These are phyloP conservation scores for Tarsius wallacei DNA, from an alignment of 2,797 vertebrate species.

Conservation along the genomic window DNA sequence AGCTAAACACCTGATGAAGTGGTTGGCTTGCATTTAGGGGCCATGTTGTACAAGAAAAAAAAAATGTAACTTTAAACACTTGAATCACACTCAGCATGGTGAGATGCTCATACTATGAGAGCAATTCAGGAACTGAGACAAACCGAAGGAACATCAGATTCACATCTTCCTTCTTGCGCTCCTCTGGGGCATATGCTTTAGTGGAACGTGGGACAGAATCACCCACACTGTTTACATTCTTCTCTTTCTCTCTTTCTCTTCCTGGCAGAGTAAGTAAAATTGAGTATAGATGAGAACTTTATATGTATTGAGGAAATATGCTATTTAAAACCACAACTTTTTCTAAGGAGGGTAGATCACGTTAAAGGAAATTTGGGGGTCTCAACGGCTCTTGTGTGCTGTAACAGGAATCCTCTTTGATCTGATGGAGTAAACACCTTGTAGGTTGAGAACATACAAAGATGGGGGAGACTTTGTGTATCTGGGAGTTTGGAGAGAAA, in stretches of 20 bases:
- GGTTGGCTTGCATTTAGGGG: conserved; percentile 84
- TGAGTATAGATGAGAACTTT: conserved; percentile 78
- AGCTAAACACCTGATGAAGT: conserved; percentile 86
- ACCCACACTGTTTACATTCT: conserved; percentile 86
- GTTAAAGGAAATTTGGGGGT: not conserved
- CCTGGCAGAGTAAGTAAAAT: conserved; percentile 77
- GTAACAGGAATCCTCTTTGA: not conserved
- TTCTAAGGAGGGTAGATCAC: conserved; percentile 54
- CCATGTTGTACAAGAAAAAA: conserved; percentile 79
- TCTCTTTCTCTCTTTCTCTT: conserved; percentile 76
- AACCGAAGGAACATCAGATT: conserved; percentile 77
- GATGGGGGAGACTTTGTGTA: not conserved
- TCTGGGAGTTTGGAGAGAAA: not conserved
- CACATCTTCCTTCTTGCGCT: conserved; percentile 56
- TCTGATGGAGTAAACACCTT: not conserved
- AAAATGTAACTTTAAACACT: conserved; percentile 82
- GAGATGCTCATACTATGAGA: conserved; percentile 83
- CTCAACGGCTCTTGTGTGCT: not conserved
- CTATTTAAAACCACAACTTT: conserved; percentile 67
- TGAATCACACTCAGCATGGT: conserved; percentile 83
- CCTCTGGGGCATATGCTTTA: conserved; percentile 81
- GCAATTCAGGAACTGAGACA: conserved; percentile 75
- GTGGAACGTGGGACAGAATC: conserved; percentile 79
- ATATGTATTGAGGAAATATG: conserved; percentile 72
- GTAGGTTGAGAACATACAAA: not conserved